phyloP scores from a whole-genome alignment of 2,888 invertebrate species.

The Bellardia bayeri region DNA sequence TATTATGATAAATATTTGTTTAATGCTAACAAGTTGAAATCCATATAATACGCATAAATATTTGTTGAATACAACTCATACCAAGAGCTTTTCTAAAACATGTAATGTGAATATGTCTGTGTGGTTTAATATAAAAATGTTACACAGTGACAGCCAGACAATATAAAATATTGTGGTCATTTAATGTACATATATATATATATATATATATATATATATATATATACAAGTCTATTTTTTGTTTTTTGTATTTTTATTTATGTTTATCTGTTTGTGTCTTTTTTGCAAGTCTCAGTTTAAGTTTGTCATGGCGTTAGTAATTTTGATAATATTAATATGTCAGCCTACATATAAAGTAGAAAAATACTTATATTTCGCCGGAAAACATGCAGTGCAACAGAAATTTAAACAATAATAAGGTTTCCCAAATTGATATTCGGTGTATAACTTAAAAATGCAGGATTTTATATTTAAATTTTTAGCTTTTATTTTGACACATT shows the following conservation, averaged over 20 bases:
- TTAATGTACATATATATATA: neutral
- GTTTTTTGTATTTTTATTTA: neutral
- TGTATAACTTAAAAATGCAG: too few species aligned
- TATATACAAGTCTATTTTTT: too few species aligned
- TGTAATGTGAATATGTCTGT: neutral
- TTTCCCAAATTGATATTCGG: too few species aligned
- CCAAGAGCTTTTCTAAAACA: neutral
- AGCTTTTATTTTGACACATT: too few species aligned
- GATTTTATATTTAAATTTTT: too few species aligned
- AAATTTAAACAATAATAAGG: too few species aligned
- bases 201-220: neutral
- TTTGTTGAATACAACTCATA: constrained; percentile 44
- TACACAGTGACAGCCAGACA: neutral
- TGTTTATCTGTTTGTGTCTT: neutral
- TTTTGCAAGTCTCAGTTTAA: too few species aligned
- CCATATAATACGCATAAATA: constrained; percentile 58
- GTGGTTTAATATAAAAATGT: neutral
- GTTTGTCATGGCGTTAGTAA: too few species aligned
- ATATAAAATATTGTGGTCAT: constrained; percentile 5
- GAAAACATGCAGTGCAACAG: too few species aligned
- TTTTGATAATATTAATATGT: too few species aligned
- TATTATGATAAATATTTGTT: constrained; percentile 65
- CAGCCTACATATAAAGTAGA: too few species aligned
- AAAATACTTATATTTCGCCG: too few species aligned
- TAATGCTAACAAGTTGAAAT: constrained; percentile 57